Evolutionary conservation across 2,113 vertebrate species (phyloP), one percentile per base, ranked within the genome.

Genomic region (Odontesthes bonariensis): DNA sequence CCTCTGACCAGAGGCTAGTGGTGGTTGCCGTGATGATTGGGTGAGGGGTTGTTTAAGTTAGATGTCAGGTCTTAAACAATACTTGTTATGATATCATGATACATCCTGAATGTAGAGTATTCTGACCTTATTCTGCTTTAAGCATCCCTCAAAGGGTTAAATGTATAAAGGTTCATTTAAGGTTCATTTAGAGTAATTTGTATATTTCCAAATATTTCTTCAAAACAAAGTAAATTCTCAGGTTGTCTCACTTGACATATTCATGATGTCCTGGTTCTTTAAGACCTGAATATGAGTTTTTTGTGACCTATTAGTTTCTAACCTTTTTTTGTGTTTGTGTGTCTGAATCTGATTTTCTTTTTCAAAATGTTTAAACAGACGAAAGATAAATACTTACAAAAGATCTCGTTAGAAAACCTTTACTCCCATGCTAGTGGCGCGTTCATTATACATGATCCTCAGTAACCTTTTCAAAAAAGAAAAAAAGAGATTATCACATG

Each of bases 1-100:
- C 86, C 83, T 82, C 90, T 88, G 85, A 79, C 85, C 75, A 59
- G 23, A 12, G 79, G 80, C 77, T 75, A 82, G 86, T 33, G 86
- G 86, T 88, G 88, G 85, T 87, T 79, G 56, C 86, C 64, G 59
- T 86, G 86, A 88, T 16, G 14, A 82, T 4, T 51, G 2, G 69
- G 65, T 59, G 64, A 57, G 46, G 22, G 58, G 62, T 4, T 52
- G 19, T 52, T 69, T 35, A 14, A 42, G n/a, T 53, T 64, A 53
- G 10, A 62, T 58, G 32, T 58, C 84, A 81, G 84, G 84, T 86
- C 69, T 88, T 77, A 80, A 90, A 79, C 79, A 84, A 33, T 31
- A 33, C 16, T 38, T 73, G 35, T 68, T 57, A 19, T 19, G 54
- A 51, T 44, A 5, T 14, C 19, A 54, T 31, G 38, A 56, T 19